phyloP scores from a whole-genome alignment of 2,113 vertebrate genomes.

The Romanogobio albipinnatus region DNA sequence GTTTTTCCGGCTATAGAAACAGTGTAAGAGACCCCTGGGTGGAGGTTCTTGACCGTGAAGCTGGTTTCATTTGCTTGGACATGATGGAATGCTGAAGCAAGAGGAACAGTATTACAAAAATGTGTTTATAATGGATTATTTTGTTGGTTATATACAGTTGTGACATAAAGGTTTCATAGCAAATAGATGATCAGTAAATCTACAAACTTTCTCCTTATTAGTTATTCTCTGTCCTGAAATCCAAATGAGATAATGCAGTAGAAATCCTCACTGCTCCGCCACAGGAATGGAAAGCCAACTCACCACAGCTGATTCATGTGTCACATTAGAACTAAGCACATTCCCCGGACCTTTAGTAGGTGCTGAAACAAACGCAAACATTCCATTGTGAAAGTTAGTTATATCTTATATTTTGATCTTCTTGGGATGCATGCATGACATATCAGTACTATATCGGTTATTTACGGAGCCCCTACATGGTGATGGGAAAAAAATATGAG shows the following conservation, averaged over 20 bases:
- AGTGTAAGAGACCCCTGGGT: constrained; percentile 22
- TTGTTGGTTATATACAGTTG: neutral
- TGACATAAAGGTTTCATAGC: neutral
- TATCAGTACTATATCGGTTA: neutral
- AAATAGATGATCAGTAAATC: neutral
- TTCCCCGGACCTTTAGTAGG: constrained; percentile 61
- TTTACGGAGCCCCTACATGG: too few relatives aligned
- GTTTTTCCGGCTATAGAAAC: constrained; percentile 47
- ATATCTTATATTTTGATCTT: neutral
- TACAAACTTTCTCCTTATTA: constrained; percentile 16
- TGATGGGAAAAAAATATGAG: too few relatives aligned
- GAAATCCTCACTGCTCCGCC: constrained; percentile 64
- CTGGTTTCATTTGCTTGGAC: constrained; percentile 39
- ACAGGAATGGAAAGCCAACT: constrained; percentile 69
- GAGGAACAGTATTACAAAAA: neutral
- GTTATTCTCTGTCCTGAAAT: constrained; percentile 39
- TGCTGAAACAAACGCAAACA: constrained; percentile 58
- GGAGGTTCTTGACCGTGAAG: constrained; percentile 45
- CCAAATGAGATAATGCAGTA: constrained; percentile 71
- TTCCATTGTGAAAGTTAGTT: neutral
- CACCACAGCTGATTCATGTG: constrained; percentile 56
- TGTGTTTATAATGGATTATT: neutral
- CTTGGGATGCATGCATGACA: neutral
- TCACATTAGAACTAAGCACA: constrained; percentile 49
- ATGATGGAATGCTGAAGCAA: constrained; percentile 14